Conservation (phyloP, 2,113 vertebrate genomes). For the Sander vitreus region DNA sequence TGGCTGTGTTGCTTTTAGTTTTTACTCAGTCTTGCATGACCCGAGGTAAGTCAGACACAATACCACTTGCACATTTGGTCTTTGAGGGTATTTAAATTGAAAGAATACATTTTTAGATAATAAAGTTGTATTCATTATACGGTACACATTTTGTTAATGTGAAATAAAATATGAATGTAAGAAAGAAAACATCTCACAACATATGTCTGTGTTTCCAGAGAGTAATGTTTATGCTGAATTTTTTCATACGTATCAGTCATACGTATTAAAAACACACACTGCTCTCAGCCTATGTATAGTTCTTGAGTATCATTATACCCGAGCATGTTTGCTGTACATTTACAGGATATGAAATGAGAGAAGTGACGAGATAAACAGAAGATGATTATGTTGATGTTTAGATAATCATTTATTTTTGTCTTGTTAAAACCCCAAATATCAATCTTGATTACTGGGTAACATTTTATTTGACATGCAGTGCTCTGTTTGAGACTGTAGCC, state of each 20-base stretch:
- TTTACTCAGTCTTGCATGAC: constrained; percentile 30
- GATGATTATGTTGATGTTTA: constrained; percentile 8
- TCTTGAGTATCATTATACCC: not conserved
- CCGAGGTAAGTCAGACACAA: not conserved
- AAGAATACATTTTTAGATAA: not conserved
- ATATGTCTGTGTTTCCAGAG: not conserved
- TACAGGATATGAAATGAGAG: not conserved
- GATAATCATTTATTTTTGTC: not conserved
- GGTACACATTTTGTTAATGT: constrained; percentile 52
- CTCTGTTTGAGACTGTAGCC: not conserved
- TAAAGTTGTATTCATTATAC: not conserved
- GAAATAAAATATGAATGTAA: constrained; percentile 44
- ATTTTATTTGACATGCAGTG: not conserved
- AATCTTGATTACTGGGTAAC: not conserved
- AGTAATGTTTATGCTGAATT: not conserved
- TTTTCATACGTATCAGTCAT: not conserved
- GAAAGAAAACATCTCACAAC: not conserved
- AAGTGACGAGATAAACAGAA: constrained; percentile 18
- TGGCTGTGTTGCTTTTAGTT: not conserved
- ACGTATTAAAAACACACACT: not conserved
- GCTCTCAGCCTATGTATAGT: not conserved
- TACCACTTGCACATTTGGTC: constrained; percentile 43
- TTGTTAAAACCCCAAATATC: not conserved
- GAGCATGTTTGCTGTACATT: not conserved
- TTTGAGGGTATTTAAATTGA: constrained; percentile 21